Evolutionary conservation across 1,140 invertebrate genomes (phyloP).

Genomic region (Drosophila burlai): DNA sequence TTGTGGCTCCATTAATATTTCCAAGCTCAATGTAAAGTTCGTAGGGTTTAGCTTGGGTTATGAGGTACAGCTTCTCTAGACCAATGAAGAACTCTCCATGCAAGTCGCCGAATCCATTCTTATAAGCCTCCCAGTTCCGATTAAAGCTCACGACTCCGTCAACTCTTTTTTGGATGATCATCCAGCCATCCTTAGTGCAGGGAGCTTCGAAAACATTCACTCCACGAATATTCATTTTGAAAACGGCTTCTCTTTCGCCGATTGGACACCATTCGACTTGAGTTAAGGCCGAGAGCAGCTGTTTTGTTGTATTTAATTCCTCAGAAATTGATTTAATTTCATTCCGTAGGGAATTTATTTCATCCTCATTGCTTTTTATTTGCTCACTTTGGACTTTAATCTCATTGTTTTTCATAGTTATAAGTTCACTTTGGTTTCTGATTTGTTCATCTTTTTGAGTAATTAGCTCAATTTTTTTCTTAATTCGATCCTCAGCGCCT

Average conservation of each 20-base stretch:
- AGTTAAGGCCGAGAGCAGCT: background rate
- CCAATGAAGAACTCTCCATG: slow-evolving; percentile 88
- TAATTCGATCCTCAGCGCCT: no score
- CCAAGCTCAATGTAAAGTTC: slow-evolving; percentile 88
- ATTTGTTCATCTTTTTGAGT: no score
- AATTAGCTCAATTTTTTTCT: no score
- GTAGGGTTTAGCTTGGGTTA: slow-evolving; percentile 87
- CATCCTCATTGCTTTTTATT: background rate
- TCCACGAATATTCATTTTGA: background rate
- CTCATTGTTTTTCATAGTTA: no score
- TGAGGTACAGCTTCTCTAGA: slow-evolving; percentile 86
- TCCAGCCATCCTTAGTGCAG: no score
- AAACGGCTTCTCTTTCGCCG: background rate
- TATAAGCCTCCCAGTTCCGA: slow-evolving; percentile 87
- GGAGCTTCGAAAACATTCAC: background rate
- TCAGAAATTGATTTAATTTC: background rate
- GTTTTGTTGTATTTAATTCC: background rate
- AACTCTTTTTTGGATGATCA: slow-evolving; percentile 86
- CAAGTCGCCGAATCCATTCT: slow-evolving; percentile 87
- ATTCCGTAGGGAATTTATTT: background rate
- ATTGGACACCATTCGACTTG: background rate
- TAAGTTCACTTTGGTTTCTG: background rate
- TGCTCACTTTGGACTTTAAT: background rate
- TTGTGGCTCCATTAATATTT: slow-evolving; percentile 86
- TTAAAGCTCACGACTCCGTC: slow-evolving; percentile 88